Percentiles rank a stretch among this genome's conserved stretches.
Evolutionary conservation across 2,888 invertebrate genomes (phyloP).

Genomic region (Ormyrus thymus): DNA sequence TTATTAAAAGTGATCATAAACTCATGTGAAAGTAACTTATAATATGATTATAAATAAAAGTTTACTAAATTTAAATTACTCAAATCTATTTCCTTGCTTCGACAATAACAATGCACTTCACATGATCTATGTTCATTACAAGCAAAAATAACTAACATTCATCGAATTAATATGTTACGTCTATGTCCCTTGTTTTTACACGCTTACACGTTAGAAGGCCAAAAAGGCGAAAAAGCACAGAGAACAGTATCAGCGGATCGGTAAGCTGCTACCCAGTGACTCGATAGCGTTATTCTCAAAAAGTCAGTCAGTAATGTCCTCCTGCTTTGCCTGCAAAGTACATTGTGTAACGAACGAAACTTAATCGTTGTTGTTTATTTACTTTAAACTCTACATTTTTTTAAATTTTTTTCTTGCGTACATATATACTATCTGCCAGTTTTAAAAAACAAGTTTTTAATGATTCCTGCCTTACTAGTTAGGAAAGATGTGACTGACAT

Average conservation of each 20-base stretch:
- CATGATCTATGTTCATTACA: neutral
- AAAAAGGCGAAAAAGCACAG: conserved; percentile 84
- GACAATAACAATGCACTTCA: conserved; percentile 17
- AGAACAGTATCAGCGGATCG: conserved; percentile 86
- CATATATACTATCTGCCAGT: conserved; percentile 23
- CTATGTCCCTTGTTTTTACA: conserved; percentile 75
- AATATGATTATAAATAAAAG: conserved; percentile 2
- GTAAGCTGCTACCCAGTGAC: conserved; percentile 79
- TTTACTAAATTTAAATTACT: neutral
- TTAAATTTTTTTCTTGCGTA: conserved; percentile 4
- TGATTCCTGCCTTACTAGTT: conserved; percentile 50
- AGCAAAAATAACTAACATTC: conserved; percentile 46
- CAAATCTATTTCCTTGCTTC: neutral
- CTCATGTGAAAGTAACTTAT: neutral
- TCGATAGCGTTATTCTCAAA: conserved; percentile 51
- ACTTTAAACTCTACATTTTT: neutral
- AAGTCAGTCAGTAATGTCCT: conserved; percentile 56
- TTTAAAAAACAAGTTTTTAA: conserved; percentile 19
- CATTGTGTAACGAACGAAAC: conserved; percentile 53
- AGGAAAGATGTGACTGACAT: conserved; percentile 40
- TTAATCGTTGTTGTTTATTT: conserved; percentile 40
- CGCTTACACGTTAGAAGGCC: conserved; percentile 78
- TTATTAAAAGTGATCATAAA: neutral
- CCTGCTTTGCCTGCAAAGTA: conserved; percentile 57
- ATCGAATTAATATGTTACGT: conserved; percentile 37